These are phyloP conservation scores for Acropora tenuis DNA, from an alignment of 64 coral and sea anemone species.

Conservation along the genomic window DNA sequence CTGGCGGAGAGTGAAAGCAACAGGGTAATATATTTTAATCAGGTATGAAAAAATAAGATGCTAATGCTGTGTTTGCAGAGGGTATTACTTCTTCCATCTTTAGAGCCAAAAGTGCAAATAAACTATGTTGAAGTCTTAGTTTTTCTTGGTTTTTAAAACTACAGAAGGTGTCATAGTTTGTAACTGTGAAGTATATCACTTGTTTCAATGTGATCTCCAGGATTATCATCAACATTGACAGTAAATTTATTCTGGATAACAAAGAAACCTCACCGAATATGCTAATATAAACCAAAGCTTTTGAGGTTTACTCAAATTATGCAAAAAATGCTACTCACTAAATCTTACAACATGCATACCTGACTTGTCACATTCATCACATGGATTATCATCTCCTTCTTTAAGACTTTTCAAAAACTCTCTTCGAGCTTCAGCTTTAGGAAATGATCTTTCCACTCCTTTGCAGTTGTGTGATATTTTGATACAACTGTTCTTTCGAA, in stretches of 20 bases:
- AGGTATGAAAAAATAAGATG: background rate
- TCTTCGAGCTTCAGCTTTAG: slow-evolving; percentile 64
- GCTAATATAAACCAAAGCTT: background rate
- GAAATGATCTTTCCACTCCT: slow-evolving; percentile 71
- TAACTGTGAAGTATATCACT: background rate
- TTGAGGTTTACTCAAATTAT: background rate
- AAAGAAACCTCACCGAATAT: background rate
- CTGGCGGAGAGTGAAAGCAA: slow-evolving; percentile 23
- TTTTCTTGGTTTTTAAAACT: slow-evolving; percentile 1
- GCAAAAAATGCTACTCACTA: background rate
- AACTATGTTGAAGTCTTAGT: slow-evolving; percentile 17
- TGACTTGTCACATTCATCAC: background rate
- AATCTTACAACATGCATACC: background rate
- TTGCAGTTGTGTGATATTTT: slow-evolving; percentile 67
- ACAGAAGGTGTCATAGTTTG: slow-evolving; percentile 7
- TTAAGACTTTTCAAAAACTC: slow-evolving; percentile 64
- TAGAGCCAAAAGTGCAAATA: slow-evolving; percentile 10
- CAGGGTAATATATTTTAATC: slow-evolving; percentile 2
- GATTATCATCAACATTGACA: slow-evolving; percentile 3
- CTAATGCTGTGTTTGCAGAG: slow-evolving; percentile 17
- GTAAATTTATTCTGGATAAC: slow-evolving; percentile 9
- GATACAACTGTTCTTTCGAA: slow-evolving; percentile 82
- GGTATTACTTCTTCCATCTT: slow-evolving; percentile 23
- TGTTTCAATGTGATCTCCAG: slow-evolving; percentile 21
- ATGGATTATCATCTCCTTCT: slow-evolving; percentile 18